phyloP scores from a whole-genome alignment of 2,113 vertebrate genomes.

The Eurypyga helias region DNA sequence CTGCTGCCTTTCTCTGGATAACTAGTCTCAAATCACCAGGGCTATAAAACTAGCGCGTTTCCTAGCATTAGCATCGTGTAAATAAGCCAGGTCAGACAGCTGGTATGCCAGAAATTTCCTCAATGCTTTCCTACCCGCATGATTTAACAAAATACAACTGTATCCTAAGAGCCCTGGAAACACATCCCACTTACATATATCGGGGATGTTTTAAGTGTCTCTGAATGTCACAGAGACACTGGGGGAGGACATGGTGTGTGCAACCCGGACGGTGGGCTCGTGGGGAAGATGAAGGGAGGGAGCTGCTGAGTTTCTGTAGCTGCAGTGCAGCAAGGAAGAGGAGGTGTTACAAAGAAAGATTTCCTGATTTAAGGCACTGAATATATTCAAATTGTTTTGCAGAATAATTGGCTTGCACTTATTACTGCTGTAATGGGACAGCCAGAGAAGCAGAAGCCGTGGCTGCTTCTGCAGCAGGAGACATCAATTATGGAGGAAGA shows the following conservation, averaged over 20 bases:
- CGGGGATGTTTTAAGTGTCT: neutral
- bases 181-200: neutral
- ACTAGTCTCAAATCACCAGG: neutral
- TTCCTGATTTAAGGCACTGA: neutral
- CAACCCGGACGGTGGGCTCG: neutral
- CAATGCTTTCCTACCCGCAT: neutral
- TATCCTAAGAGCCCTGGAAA: neutral
- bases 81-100: neutral
- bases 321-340: neutral
- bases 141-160: neutral
- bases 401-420: neutral
- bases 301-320: neutral
- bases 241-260: neutral
- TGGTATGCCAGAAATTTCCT: neutral
- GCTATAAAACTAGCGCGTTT: neutral
- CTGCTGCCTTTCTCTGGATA: neutral
- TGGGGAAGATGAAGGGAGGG: neutral
- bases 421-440: neutral
- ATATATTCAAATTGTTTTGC: neutral
- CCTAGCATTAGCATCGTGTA: neutral
- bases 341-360: neutral
- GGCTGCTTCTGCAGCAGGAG: neutral
- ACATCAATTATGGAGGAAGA: conserved; percentile 9
- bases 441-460: neutral
- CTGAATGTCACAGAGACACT: neutral